Evolutionary conservation across 2,797 vertebrate genomes (phyloP), one percentile per base, ranked within the genome.

Genomic region (Amblyopsis hoosieri): DNA sequence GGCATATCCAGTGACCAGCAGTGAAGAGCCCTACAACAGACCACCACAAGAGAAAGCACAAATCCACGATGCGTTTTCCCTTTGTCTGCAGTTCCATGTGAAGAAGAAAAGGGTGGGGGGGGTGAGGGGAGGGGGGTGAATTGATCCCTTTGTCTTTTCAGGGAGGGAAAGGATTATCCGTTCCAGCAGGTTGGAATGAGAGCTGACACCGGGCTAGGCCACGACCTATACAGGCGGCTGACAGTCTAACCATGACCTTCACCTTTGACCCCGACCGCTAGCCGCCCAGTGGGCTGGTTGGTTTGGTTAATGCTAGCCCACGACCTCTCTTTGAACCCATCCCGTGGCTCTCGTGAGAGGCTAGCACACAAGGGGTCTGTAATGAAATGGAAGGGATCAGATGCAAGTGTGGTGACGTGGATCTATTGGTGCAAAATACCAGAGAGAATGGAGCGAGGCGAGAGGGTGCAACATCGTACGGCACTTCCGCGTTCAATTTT

Each of bases 181-280:
- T 72, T 68, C 60, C 58, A 67, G 64, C 59, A 68, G 46, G 50
- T 57, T 69, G 69, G 57, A 76, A 74, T 69, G 60, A 72, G 60
- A 69, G 63, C 74, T 69, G 48, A 70, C 64, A 66, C 62, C 67
- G 63, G 69, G 67, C 62, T 66, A 33, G 69, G 76, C 74, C 67
- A 56, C 57, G 65, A 76, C 57, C 67, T 57, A 56, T 60, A 67
- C 33, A 56, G 67, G 64, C 61, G 78, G 67, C 78, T 71, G 64
- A 42, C 66, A 58, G 49, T 67, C 67, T n/a, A 61, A 76, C 52
- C 56, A 71, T 81, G 78, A 67, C 57, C 59, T 79, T 84, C 74
- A 77, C 68, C 85, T 79, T 60, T 77, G 80, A 81, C 75, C 71
- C 77, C 11, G 60, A 69, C 63, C 63, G 53, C 74, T 66, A 71